Conservation (phyloP, 2,113 vertebrate species). For the Gallinago undulata region DNA sequence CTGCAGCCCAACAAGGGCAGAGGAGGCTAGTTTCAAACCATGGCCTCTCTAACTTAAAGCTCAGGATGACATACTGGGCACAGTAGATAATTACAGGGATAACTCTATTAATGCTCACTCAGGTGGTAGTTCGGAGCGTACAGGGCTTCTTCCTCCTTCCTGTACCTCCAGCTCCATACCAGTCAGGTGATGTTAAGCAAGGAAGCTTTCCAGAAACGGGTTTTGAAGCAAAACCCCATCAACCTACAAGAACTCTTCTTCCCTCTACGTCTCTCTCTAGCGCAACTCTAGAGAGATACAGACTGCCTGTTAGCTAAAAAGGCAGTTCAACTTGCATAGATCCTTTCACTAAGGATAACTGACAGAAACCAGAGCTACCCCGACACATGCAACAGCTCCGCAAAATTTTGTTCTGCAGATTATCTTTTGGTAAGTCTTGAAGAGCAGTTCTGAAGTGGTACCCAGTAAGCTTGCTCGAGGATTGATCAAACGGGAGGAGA, state of each 20-base stretch:
- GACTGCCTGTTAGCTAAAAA: background rate
- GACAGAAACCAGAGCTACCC: background rate
- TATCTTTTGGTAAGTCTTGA: background rate
- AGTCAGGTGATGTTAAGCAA: background rate
- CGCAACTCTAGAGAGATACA: background rate
- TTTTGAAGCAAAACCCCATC: background rate
- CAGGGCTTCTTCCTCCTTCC: background rate
- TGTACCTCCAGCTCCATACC: background rate
- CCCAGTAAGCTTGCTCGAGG: background rate
- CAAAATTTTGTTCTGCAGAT: background rate
- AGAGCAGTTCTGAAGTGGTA: background rate
- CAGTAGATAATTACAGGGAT: background rate
- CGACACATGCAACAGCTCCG: background rate
- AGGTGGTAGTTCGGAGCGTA: background rate
- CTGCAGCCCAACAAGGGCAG: background rate
- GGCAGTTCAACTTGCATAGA: fast-evolving
- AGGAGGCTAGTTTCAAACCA: background rate
- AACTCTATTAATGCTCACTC: background rate
- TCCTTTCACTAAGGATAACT: background rate
- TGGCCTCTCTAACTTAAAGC: background rate
- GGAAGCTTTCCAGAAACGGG: background rate
- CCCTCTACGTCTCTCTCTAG: no score
- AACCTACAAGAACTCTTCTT: background rate
- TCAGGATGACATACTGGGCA: background rate
- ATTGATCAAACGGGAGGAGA: background rate